Conservation (phyloP, 2,113 vertebrate genomes). For the Cranoglanis bouderius region DNA sequence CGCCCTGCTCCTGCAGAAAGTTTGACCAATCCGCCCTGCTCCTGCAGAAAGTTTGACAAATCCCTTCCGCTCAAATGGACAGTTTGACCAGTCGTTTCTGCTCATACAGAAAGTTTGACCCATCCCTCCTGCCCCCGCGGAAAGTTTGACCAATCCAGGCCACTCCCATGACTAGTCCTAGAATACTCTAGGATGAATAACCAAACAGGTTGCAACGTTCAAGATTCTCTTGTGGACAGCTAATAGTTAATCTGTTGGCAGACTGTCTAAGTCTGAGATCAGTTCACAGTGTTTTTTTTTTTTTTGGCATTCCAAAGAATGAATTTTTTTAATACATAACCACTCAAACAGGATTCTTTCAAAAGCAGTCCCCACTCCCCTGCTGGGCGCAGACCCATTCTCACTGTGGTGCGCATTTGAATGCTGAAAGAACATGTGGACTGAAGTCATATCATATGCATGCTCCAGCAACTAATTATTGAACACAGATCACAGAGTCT, state of each 20-base stretch:
- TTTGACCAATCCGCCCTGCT: background rate
- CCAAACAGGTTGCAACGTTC: background rate
- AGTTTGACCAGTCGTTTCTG: background rate
- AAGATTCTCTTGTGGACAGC: background rate
- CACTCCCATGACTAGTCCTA: background rate
- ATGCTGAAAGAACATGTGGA: background rate
- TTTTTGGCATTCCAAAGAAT: background rate
- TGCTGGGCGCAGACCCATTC: background rate
- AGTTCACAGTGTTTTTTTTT: background rate
- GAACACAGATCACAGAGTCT: conserved; percentile 11
- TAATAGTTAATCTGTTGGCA: too few species aligned
- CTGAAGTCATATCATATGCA: conserved; percentile 15
- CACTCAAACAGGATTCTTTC: background rate
- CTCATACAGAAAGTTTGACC: background rate
- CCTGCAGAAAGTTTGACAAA: background rate
- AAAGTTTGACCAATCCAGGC: background rate
- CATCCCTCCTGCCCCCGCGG: too few species aligned
- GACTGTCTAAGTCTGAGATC: background rate
- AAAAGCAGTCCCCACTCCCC: background rate
- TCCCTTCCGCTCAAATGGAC: background rate
- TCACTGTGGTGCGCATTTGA: background rate
- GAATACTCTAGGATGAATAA: background rate
- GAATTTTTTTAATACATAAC: background rate
- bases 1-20: background rate
- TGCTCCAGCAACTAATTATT: conserved; percentile 26